Base-by-base conservation (phyloP, 2,888 invertebrate genomes). In the Mimas tiliae region DNA sequence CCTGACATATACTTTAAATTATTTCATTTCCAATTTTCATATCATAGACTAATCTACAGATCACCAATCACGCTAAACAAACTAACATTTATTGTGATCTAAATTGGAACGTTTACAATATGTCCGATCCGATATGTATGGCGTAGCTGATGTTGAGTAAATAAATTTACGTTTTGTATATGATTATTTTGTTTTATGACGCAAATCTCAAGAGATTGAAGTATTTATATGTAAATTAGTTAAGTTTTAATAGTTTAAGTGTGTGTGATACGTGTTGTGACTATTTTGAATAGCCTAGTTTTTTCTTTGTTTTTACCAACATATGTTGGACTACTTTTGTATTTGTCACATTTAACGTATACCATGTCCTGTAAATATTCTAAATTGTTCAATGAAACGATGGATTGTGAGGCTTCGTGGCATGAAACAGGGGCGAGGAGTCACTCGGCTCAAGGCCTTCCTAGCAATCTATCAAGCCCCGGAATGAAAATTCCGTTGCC, bases 401-500 rank as follows among this genome's bases (percentile, higher is more conserved):
- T 72, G 69, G 80, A 81, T 78, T 77, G 77, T 69, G 86, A 87
- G 70, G 76, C 72, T 70, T 72, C 74, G 67, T 77, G 70, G 70
- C 75, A 70, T 72, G 72, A 72, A 62, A 88, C 82, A 74, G 84
- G 80, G 75, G 70, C 77, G 38, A 84, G 93, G 78, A 92, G 93
- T 82, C 89, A 85, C 79, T 93, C 93, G 65, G 90, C 87, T 74
- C 93, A 93, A 88, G 91, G 89, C 79, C 85, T 91, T 67, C 78
- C 86, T 47, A 82, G 81, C 75, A 81, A 82, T 73, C 71, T 86
- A 75, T 83, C 84, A 69, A 90, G 86, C 80, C 82, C 91, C 75
- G 81, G 87, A 63, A 85, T 92, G 84, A 93, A 91, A 86, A 91
- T 94, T 86, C 94, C 94, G 79, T 85, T 93, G 78, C 94, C 94